phyloP scores from a whole-genome alignment of 2,888 invertebrate species.

The Drosophila macrothrix region DNA sequence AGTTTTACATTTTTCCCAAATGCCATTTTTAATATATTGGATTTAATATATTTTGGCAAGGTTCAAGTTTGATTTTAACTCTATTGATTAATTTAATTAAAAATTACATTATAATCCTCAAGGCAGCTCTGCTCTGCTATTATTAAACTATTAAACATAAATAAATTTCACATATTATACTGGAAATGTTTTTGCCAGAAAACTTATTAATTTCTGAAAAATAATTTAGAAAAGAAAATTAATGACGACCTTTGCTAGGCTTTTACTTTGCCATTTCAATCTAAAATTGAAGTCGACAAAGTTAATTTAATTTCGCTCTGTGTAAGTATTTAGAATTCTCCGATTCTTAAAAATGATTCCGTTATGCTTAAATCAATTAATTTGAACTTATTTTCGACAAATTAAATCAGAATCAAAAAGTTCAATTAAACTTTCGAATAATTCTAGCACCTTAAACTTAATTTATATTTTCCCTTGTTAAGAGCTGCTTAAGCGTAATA shows the following conservation, averaged over 20 bases:
- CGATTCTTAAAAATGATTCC: background rate
- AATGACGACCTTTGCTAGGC: background rate
- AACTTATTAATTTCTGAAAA: background rate
- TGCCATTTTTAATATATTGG: background rate
- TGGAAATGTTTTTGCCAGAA: rapidly evolving
- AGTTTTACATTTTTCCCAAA: background rate
- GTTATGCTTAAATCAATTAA: background rate
- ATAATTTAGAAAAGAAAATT: background rate
- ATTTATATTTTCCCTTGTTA: rapidly evolving
- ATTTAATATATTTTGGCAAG: background rate
- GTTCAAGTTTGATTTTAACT: background rate
- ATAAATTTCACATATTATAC: background rate
- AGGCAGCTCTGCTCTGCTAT: background rate
- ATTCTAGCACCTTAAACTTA: background rate
- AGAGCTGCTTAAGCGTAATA: background rate
- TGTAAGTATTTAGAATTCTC: background rate
- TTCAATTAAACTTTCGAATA: background rate
- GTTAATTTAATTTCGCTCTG: background rate
- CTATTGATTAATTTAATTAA: background rate
- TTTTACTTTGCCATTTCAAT: background rate
- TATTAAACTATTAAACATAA: background rate
- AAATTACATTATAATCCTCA: background rate
- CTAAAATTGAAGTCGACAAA: background rate
- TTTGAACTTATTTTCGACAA: background rate
- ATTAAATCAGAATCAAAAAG: too few relatives aligned